Evolutionary conservation across 2,888 invertebrate genomes (phyloP).

Genomic region (Allacma fusca): DNA sequence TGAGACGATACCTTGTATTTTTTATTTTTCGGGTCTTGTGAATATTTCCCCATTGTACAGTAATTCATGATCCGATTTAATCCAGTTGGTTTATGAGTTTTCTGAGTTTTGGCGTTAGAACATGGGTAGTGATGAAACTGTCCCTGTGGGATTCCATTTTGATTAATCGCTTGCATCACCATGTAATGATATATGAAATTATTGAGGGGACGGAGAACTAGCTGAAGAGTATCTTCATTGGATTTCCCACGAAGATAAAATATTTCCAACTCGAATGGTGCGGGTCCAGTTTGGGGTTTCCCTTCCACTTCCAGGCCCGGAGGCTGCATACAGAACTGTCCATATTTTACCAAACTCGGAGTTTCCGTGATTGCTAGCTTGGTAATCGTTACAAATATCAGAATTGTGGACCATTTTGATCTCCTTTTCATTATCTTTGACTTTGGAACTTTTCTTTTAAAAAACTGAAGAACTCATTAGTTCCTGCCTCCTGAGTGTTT

Average conservation of each 20-base stretch:
- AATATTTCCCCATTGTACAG: background rate
- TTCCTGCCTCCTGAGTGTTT: no score
- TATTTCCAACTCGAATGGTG: background rate
- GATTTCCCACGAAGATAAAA: background rate
- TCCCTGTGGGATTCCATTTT: background rate
- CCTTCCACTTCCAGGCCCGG: background rate
- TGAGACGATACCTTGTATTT: no score
- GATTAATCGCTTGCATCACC: background rate
- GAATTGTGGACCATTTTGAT: no score
- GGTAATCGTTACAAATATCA: no score
- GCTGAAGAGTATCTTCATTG: background rate
- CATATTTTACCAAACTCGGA: background rate
- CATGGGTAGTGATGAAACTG: conserved; percentile 2
- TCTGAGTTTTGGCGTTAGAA: conserved; percentile 1
- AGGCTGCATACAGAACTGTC: background rate
- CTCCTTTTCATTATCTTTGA: no score
- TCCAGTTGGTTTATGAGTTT: background rate
- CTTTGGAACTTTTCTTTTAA: no score
- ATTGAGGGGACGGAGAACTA: background rate
- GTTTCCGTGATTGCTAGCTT: no score
- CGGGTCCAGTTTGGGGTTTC: background rate
- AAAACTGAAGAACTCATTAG: no score
- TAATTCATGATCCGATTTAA: conserved; percentile 2
- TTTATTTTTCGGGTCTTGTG: no score
- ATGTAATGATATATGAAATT: background rate